Evolutionary conservation across 2,113 vertebrate species (phyloP), one percentile per base, ranked within the genome.

Genomic region (Colistium nudipinnis): DNA sequence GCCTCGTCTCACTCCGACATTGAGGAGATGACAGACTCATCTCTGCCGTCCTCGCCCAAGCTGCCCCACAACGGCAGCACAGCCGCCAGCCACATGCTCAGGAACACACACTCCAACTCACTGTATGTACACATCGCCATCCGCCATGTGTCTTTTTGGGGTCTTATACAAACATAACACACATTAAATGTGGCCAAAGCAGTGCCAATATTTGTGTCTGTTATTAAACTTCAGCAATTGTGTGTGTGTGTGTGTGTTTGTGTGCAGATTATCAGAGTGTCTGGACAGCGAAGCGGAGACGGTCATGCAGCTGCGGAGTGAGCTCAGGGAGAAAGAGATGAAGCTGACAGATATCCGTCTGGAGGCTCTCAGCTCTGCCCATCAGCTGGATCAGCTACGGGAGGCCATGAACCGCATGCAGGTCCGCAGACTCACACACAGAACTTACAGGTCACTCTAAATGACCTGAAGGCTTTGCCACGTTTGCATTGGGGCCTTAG

Each of bases 361-460:
- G n/a, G 98, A 99, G 66, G 97, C 98, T 0, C 94, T 99, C 2
- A 99, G 98, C 91, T 99, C 97, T 0, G 97, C 98, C 3, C 98
- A 99, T 80, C 98, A 99, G 90, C 94, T 99, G 2, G 97, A 99
- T 90, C 97, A 98, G 88, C 95, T 99, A 11, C 90, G 98, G 0
- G 98, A 99, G 84, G 95, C 97, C 41, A 99, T 99, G 98, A 99
- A 99, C 93, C 93, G 94, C 72, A 99, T 99, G 98, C 98, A 99
- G 96, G 98, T 98, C 76, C 76, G 93, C 28, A 35, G 1, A 74
- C 12, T 14, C 39, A 33, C 25, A 39, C 22, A 17, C 14, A 22
- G 24, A 20, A n/a, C n/a, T n/a, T n/a, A n/a, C n/a, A n/a, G n/a
- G n/a, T n/a, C n/a, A n/a, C n/a, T n/a, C n/a, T n/a, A n/a, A n/a